Conservation (phyloP, 2,888 invertebrate genomes). For the Drosophila paranaensis region DNA sequence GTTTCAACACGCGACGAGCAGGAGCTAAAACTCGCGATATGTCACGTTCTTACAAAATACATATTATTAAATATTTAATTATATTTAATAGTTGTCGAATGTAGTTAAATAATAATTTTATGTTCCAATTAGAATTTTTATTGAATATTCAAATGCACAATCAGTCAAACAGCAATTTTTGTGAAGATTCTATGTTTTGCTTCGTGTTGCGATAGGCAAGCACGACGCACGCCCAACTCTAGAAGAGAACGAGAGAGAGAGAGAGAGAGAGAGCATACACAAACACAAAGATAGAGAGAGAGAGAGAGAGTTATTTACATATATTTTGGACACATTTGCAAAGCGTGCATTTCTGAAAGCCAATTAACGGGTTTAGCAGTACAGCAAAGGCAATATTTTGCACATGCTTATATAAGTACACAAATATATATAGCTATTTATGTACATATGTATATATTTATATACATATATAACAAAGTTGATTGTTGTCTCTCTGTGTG, state of each 20-base stretch:
- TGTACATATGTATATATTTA: neutral
- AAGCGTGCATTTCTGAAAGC: constrained; percentile 54
- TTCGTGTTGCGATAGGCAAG: constrained; percentile 8
- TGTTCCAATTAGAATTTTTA: too few relatives aligned
- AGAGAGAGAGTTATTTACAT: neutral
- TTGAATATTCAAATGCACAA: neutral
- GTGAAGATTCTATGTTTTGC: neutral
- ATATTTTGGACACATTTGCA: constrained; percentile 11
- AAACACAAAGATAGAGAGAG: too few relatives aligned
- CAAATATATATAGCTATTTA: too few relatives aligned
- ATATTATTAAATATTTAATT: neutral
- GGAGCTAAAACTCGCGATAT: neutral
- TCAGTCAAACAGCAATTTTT: too few relatives aligned
- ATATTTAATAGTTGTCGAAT: neutral
- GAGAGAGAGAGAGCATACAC: neutral
- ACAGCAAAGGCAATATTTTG: constrained; percentile 23
- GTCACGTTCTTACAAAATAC: neutral
- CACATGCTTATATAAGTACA: neutral
- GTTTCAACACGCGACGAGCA: neutral
- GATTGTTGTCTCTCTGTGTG: constrained; percentile 39
- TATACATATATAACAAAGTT: constrained; percentile 18
- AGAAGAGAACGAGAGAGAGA: too few relatives aligned
- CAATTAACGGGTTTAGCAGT: constrained; percentile 67
- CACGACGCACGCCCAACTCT: constrained; percentile 7
- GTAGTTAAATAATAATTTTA: too few relatives aligned